Evolutionary conservation across 2,797 vertebrate species (phyloP).

Genomic region (Pseudochromis fuscus): DNA sequence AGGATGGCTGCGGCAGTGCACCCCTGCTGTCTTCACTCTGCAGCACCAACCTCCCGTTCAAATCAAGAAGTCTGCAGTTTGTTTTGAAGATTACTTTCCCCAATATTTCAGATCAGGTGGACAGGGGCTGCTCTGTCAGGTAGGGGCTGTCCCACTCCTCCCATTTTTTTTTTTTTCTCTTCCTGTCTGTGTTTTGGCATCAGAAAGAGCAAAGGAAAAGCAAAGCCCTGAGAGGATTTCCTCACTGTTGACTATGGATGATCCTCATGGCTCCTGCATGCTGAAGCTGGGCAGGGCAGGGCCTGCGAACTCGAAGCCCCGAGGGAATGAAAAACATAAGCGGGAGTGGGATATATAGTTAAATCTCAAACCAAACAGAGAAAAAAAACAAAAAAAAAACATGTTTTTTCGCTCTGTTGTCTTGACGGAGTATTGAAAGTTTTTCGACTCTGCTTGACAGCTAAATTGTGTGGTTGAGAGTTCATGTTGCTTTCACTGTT

Average conservation of each 20-base stretch:
- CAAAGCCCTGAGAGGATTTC: conserved; percentile 81
- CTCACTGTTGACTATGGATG: conserved; percentile 79
- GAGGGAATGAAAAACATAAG: conserved; percentile 61
- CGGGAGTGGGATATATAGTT: conserved; percentile 42
- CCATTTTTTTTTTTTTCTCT: conserved; percentile 37
- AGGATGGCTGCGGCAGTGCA: conserved; percentile 73
- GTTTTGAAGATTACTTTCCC: conserved; percentile 39
- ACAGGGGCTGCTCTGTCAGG: conserved; percentile 60
- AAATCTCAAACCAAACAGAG: conserved; percentile 33
- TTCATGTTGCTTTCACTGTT: conserved; percentile 67
- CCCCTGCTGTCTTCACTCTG: conserved; percentile 59
- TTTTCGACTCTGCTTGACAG: conserved; percentile 58
- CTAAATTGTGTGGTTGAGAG: conserved; percentile 58
- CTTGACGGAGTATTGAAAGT: conserved; percentile 39
- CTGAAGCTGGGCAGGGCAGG: conserved; percentile 73
- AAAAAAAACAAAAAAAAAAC: conserved; percentile 5
- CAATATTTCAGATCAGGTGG: conserved; percentile 53
- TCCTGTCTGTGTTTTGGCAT: conserved; percentile 81
- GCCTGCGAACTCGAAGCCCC: conserved; percentile 59
- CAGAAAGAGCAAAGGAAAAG: conserved; percentile 76
- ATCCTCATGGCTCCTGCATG: conserved; percentile 79
- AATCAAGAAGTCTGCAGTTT: conserved; percentile 25
- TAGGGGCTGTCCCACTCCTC: conserved; percentile 52
- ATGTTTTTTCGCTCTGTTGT: conserved; percentile 31
- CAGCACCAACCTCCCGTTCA: conserved; percentile 49